These are phyloP conservation scores for Drosophila seclusa DNA, from an alignment of 2,888 invertebrate species.

Conservation along the genomic window DNA sequence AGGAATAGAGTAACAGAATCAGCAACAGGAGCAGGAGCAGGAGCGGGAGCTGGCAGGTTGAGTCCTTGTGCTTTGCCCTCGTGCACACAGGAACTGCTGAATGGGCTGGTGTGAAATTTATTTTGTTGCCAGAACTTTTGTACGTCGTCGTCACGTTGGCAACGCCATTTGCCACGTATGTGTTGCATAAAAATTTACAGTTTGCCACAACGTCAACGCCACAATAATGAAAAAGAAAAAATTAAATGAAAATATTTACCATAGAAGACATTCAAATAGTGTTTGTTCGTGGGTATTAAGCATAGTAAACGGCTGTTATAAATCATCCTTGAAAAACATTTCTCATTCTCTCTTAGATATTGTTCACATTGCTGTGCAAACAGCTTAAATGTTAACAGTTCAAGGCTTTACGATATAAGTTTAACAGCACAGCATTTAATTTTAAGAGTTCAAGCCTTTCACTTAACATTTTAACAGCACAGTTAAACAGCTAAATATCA, in stretches of 20 bases:
- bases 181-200: constrained; percentile 66
- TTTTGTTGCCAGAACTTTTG: constrained; percentile 59
- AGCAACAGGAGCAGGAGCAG: constrained; percentile 14
- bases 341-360: neutral
- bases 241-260: constrained; percentile 47
- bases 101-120: constrained; percentile 65
- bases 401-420: neutral
- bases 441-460: neutral
- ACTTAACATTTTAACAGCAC: neutral
- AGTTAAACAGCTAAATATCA: neutral
- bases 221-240: constrained; percentile 3
- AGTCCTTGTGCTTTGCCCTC: constrained; percentile 5
- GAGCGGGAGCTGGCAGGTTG: constrained; percentile 18
- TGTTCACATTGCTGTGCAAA: neutral
- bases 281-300: constrained; percentile 1
- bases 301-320: neutral
- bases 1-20: neutral
- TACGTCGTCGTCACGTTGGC: constrained; percentile 62
- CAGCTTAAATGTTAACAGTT: neutral
- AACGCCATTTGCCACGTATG: constrained; percentile 54
- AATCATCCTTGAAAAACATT: neutral
- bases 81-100: neutral
- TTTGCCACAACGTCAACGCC: constrained; percentile 45
- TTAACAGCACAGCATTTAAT: neutral
- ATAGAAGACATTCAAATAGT: constrained; percentile 24